Evolutionary conservation across 2,888 invertebrate genomes (phyloP), one percentile per base, ranked within the genome.

Genomic region (Anodontia alba): DNA sequence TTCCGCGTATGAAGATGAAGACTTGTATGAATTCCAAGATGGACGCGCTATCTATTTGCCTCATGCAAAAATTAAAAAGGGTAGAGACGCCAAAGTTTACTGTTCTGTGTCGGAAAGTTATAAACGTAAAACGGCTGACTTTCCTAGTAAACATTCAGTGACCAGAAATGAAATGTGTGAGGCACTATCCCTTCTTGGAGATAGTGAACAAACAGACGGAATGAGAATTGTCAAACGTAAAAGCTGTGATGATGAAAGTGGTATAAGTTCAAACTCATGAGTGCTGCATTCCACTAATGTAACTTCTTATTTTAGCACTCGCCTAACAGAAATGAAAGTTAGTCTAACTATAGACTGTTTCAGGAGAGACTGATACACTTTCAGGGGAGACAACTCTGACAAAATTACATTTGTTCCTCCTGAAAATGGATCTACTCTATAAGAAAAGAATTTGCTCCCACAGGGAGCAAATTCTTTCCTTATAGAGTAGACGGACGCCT

Each of bases 161-260:
- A 72, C 74, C 8, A 69, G 38, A 57, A 75, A 78, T 23, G 80
- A 80, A 26, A 29, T 70, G 0, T 77, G 81, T 54, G 84, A 84
- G 38, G 76, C 82, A 8, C 49, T 78, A 7, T 42, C 73, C 17
- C 43, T 84, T 20, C 51, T 84, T 7, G 51, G 69, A 31, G 33
- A 73, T 38, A 20, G 8, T 20, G 71, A 26, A 29, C 51, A 46
- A 29, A 42, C 43, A 8, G 67, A 23, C 3, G 66, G 42, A 26
- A 46, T 49, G 23, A 49, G 46, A 31, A 46, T 46, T 15, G 54
- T 66, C 49, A 70, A 68, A 7, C 68, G 62, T 57, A 76, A 76
- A 54, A 83, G 78, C 57, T 88, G 83, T 84, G 89, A 89, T 71
- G 83, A 84, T 42, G 91, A 90, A 71, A 90, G 89, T 82, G 90